phyloP scores from a whole-genome alignment of 2,797 vertebrate species.

The Apogon hyalosoma region DNA sequence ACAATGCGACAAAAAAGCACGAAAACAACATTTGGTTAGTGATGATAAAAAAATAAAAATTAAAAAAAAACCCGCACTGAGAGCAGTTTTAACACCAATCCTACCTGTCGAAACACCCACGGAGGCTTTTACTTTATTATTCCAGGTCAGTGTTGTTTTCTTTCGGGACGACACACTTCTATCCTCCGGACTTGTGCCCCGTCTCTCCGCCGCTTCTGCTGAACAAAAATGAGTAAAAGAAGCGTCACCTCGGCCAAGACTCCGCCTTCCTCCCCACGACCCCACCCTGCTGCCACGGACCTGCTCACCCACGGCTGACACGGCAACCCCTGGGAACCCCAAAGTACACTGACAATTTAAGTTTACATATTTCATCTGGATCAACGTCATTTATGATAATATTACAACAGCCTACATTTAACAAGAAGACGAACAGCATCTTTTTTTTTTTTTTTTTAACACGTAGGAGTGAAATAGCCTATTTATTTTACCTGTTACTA shows the following conservation, averaged over 20 bases:
- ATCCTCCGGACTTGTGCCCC: conserved; percentile 22
- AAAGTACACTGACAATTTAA: background rate
- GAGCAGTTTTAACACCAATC: conserved; percentile 12
- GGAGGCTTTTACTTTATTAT: background rate
- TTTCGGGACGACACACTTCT: conserved; percentile 17
- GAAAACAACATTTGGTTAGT: too few relatives aligned
- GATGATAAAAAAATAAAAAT: background rate
- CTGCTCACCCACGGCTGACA: background rate
- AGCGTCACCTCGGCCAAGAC: conserved; percentile 72
- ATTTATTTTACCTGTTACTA: too few relatives aligned
- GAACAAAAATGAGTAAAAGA: conserved; percentile 67
- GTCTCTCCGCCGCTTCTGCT: conserved; percentile 22
- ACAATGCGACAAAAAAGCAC: fast-evolving
- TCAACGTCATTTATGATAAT: background rate
- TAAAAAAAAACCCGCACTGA: background rate
- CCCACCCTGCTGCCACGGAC: conserved; percentile 60
- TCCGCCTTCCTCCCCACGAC: conserved; percentile 61
- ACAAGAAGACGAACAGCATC: background rate
- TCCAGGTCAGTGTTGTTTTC: conserved; percentile 40
- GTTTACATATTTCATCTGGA: background rate
- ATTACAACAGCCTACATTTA: background rate
- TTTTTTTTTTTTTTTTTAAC: too few relatives aligned
- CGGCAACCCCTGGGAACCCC: background rate
- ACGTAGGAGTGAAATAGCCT: background rate
- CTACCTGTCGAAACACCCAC: conserved; percentile 65